Percentiles rank a stretch among this genome's conserved stretches.
Conservation (phyloP, 1,140 invertebrate genomes). For the Mycetomoellerius zeteki region DNA sequence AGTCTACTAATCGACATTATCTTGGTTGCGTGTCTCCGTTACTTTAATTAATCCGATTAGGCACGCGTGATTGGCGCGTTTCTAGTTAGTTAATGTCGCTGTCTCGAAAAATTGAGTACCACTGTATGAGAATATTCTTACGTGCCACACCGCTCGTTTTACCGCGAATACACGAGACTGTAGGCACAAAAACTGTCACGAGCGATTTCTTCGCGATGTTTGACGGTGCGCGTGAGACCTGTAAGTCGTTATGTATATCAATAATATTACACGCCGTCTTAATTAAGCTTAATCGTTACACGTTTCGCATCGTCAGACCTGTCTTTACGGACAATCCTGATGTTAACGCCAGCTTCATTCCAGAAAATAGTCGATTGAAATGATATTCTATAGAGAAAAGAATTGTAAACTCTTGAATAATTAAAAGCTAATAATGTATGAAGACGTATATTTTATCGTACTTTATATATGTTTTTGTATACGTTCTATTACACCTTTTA, state of each 20-base stretch:
- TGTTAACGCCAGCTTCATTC: not conserved
- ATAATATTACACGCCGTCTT: slow-evolving; percentile 31
- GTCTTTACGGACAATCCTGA: not conserved
- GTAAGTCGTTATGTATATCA: slow-evolving; percentile 18
- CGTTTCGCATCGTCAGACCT: slow-evolving; percentile 12
- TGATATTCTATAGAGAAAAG: not conserved
- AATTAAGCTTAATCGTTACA: slow-evolving; percentile 36
- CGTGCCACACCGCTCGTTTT: slow-evolving; percentile 26
- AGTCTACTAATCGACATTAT: not conserved
- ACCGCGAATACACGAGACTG: slow-evolving; percentile 25
- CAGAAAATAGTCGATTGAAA: not conserved
- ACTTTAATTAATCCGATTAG: slow-evolving; percentile 9
- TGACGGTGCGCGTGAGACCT: not conserved
- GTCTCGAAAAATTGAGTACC: slow-evolving; percentile 40
- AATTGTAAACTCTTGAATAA: not conserved
- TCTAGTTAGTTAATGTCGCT: not conserved
- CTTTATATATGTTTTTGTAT: not conserved
- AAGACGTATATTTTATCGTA: not conserved
- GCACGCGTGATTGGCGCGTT: not conserved
- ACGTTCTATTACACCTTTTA: no score
- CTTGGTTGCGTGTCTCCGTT: not conserved
- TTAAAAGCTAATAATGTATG: not conserved
- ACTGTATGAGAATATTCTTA: slow-evolving; percentile 48
- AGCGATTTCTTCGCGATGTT: slow-evolving; percentile 8
- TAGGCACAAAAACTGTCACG: slow-evolving; percentile 7